Base-by-base conservation (phyloP, 2,113 vertebrate species). In the Charadrius vociferus region DNA sequence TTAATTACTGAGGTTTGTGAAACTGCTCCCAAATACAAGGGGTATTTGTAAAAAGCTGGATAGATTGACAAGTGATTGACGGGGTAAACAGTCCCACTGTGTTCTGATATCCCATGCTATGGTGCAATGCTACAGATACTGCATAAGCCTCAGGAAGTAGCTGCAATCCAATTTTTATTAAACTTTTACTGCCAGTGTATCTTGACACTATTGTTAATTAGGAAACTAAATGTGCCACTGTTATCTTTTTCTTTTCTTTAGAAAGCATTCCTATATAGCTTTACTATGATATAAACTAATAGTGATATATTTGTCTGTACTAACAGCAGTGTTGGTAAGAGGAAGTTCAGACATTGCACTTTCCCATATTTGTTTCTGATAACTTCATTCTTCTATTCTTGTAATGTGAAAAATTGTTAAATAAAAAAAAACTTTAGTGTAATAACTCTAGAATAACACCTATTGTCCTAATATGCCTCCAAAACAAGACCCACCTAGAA, bases 11-110 rank as follows among this genome's bases (percentile, higher is more conserved):
- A 47, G 15, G 63, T 95, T 94, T 94, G 79, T 95, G 84, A 97
- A 97, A 93, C 83, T 68, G 75, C 87, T 95, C 75, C 62, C 26
- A 88, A 83, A 91, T 95, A 96, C 88, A 97, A 88, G 96, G 39
- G 36, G 32, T 98, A 78, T 98, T 98, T 98, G 98, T 95, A 95
- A 87, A 97, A 95, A 92, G 75, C 88, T 86, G 53, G 58, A 24
- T 91, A 91, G 96, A 97, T 49, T 98, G 98, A 98, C 97, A 97
- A 86, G 72, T 98, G 98, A 98, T 95, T 97, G 98, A 95, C 97
- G 97, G 66, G 65, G 95, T 98, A 98, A 98, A 98, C 97, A 98
- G 80, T 95, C 96, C 86, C 62, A n/a, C 82, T 81, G 90, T 97
- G 92, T 95, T 97, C 97, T 97, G 82, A 95, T 98, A 96, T 95